Evolutionary conservation across 2,113 vertebrate species (phyloP), one percentile per base, ranked within the genome.

Genomic region (Cryptomyrus ogoouensis): DNA sequence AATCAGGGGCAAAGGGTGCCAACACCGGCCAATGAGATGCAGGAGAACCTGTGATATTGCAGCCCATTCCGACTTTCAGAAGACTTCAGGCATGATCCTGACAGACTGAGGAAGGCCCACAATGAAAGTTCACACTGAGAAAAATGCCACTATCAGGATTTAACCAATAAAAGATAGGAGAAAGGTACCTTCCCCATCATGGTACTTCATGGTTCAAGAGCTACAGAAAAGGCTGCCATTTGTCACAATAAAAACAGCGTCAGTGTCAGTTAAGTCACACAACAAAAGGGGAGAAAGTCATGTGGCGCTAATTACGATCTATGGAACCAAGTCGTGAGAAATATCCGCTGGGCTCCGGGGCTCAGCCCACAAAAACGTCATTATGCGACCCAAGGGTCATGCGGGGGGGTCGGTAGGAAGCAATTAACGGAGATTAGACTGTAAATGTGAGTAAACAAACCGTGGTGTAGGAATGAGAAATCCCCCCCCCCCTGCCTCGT

Each of bases 251-350:
- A 70, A 70, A 70, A 44, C 77, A 83, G 47, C 47, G 19, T 56
- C 52, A 52, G 9, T 39, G 49, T 46, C 80, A 6, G 0, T 84
- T n/a, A 44, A 47, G 44, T 21, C 24, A n/a, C 39, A 24, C 24
- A n/a, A 44, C 77, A 47, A 84, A 84, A 58, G 21, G 9, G 47
- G 15, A 89, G 24, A 8, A 84, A 17, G 66, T 70, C 84, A 89
- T 47, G 49, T 44, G 84, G 44, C 1, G 10, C 7, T 10, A 46
- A 31, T 58, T 42, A 53, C 2, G 9, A 89, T n/a, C 27, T 7
- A 50, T 27, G 24, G 62, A 9, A 86, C 1, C 2, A 56, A 85
- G 24, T 88, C 56, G 47, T 90, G 89, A 91, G 74, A 91, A 91
- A 90, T 58, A 56, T 90, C 70, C 27, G 8, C 35, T 24, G 50